Evolutionary conservation across 2,797 vertebrate species (phyloP).

Genomic region (Phyllotis vaccarum): DNA sequence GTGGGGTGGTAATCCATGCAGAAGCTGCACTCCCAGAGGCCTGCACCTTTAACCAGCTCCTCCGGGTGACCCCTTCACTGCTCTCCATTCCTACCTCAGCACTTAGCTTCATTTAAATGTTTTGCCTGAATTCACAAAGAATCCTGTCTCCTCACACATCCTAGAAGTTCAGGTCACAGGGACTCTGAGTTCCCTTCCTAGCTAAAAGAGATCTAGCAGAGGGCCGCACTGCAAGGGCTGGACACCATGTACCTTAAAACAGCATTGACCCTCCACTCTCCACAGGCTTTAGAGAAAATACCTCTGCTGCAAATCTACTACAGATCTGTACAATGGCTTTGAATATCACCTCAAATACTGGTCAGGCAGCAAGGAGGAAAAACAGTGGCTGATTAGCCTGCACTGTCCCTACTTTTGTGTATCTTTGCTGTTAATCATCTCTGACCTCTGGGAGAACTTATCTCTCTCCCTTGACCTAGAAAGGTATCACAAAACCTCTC

Average conservation of each 20-base stretch:
- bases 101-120: slow-evolving; percentile 6
- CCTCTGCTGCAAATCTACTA: background rate
- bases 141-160: background rate
- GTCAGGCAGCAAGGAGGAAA: background rate
- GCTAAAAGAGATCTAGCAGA: background rate
- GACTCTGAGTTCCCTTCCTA: background rate
- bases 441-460: slow-evolving; percentile 19
- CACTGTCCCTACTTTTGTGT: slow-evolving; percentile 26
- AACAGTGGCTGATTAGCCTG: slow-evolving; percentile 10
- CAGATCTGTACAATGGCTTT: slow-evolving; percentile 59
- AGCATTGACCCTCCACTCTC: slow-evolving; percentile 19
- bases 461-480: slow-evolving; percentile 6
- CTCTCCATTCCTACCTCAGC: background rate
- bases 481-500: background rate
- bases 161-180: background rate
- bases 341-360: slow-evolving; percentile 69
- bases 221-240: background rate
- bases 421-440: slow-evolving; percentile 41
- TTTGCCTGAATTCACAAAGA: slow-evolving; percentile 1
- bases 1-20: slow-evolving; percentile 39
- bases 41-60: slow-evolving; percentile 74
- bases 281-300: slow-evolving; percentile 18
- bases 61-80: background rate
- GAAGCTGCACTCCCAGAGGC: slow-evolving; percentile 61
- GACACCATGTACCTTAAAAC: background rate